Conservation (phyloP, 2,113 vertebrate species). For the Chaetodon trifascialis region DNA sequence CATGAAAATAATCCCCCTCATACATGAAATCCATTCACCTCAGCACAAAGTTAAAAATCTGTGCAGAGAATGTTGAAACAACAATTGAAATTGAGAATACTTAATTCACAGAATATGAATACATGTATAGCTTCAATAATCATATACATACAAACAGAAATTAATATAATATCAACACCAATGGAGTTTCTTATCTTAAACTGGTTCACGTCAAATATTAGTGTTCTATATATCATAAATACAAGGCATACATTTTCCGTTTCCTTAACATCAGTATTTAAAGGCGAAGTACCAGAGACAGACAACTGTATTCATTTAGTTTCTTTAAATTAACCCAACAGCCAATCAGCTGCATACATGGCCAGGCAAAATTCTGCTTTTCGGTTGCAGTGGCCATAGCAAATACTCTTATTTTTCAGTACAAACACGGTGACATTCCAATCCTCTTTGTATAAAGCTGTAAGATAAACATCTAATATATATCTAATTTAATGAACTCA, state of each 20-base stretch:
- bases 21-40: slow-evolving; percentile 34
- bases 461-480: not conserved
- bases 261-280: not conserved
- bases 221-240: not conserved
- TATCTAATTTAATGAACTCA: slow-evolving; percentile 9
- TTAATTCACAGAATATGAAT: too few relatives aligned
- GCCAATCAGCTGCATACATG: not conserved
- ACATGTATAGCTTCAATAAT: not conserved
- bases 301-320: not conserved
- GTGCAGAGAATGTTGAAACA: not conserved
- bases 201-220: not conserved
- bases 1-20: slow-evolving; percentile 27
- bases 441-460: slow-evolving; percentile 2
- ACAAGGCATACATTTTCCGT: not conserved
- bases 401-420: not conserved
- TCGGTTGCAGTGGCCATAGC: not conserved
- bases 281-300: not conserved
- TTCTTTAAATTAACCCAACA: slow-evolving; percentile 12
- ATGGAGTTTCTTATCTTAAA: not conserved
- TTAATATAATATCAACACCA: not conserved
- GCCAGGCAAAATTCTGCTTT: not conserved
- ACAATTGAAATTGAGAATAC: too few relatives aligned
- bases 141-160: not conserved
- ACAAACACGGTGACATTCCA: slow-evolving; percentile 1
- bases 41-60: slow-evolving; percentile 8